phyloP scores from a whole-genome alignment of 2,113 vertebrate genomes.

The Sterrhoptilus dennistouni region DNA sequence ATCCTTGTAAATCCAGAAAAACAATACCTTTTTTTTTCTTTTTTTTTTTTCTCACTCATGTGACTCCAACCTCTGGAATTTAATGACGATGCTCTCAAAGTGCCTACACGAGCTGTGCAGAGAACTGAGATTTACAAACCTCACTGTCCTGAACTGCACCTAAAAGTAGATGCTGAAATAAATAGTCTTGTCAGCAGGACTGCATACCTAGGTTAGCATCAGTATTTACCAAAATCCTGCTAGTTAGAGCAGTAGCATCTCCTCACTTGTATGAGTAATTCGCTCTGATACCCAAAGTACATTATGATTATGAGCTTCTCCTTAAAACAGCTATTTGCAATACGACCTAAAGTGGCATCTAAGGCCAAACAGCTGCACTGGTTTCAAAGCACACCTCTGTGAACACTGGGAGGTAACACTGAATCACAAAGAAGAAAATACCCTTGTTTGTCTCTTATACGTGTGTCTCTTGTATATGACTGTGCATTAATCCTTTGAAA shows the following conservation, averaged over 20 bases:
- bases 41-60: background rate
- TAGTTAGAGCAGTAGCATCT: background rate
- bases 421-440: background rate
- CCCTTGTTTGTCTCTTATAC: background rate
- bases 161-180: background rate
- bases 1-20: background rate
- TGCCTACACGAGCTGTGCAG: background rate
- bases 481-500: background rate
- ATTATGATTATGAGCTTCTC: background rate
- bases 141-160: background rate
- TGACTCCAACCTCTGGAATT: background rate
- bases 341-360: background rate
- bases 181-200: background rate
- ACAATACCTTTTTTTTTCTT: background rate
- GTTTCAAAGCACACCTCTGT: background rate
- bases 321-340: background rate
- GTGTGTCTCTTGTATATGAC: background rate
- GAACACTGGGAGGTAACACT: background rate
- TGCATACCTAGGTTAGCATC: background rate
- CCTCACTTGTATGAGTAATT: background rate
- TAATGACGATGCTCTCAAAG: background rate
- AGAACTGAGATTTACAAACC: background rate
- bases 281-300: background rate
- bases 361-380: background rate
- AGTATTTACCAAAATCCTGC: background rate